phyloP scores from a whole-genome alignment of 2,888 invertebrate genomes.

The Lithophane socia region DNA sequence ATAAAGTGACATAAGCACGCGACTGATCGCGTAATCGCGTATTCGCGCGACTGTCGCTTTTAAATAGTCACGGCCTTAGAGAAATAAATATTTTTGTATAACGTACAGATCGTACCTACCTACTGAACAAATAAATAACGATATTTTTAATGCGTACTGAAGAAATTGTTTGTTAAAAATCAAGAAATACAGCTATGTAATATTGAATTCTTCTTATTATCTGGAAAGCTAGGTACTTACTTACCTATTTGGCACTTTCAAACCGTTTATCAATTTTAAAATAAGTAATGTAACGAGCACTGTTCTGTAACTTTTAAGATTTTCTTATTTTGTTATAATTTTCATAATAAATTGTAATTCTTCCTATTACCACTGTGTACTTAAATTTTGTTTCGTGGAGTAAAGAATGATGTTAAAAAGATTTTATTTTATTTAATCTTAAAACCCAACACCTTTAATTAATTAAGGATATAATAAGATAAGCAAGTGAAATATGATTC shows the following conservation, averaged over 20 bases:
- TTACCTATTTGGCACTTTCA: constrained; percentile 16
- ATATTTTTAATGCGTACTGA: neutral
- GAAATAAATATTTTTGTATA: constrained; percentile 22
- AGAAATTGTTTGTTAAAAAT: neutral
- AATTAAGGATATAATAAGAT: neutral
- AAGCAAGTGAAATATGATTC: neutral
- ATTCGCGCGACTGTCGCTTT: too few species aligned
- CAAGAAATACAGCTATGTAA: neutral
- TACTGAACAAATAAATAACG: neutral
- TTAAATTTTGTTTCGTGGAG: constrained; percentile 79
- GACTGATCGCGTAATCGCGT: too few species aligned
- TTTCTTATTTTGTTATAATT: constrained; percentile 28
- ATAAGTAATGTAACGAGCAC: constrained; percentile 27
- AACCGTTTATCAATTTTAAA: constrained; percentile 21
- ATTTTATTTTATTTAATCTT: constrained; percentile 61
- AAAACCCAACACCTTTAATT: neutral
- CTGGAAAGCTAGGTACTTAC: neutral
- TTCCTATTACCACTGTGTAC: constrained; percentile 69
- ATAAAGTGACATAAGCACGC: too few species aligned
- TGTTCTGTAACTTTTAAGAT: constrained; percentile 15
- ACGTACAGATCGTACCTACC: too few species aligned
- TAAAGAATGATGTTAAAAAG: constrained; percentile 79
- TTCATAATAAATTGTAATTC: constrained; percentile 38
- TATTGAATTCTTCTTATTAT: neutral
- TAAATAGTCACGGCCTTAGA: neutral